These are phyloP conservation scores for Paracanthobrama guichenoti DNA, from an alignment of 2,113 vertebrate species.

Conservation along the genomic window DNA sequence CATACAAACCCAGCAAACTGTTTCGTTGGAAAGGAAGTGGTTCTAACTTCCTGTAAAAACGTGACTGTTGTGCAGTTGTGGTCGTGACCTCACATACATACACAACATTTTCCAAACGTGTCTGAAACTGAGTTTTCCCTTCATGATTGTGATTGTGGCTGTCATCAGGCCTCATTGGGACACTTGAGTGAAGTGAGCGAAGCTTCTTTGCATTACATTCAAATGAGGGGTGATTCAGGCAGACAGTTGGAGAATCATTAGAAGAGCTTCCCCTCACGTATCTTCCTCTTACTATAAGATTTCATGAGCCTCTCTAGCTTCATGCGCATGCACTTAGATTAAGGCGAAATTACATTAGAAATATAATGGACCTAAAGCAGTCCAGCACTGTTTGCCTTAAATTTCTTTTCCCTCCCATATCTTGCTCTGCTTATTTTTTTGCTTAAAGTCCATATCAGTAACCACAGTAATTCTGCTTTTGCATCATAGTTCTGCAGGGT, in stretches of 20 bases:
- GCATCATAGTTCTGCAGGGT: not conserved
- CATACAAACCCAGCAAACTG: constrained; percentile 18
- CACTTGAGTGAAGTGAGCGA: not conserved
- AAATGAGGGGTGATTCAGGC: constrained; percentile 1
- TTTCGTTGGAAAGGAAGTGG: constrained; percentile 52
- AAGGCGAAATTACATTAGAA: not conserved
- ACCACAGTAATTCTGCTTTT: not conserved
- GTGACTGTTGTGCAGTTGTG: constrained; percentile 26
- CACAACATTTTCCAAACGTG: not conserved
- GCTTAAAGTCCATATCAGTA: not conserved
- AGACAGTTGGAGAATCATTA: not conserved
- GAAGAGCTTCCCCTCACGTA: not conserved
- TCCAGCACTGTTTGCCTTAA: not conserved
- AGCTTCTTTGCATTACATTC: constrained; percentile 18
- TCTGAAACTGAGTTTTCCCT: not conserved
- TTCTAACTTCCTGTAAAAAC: constrained; percentile 53
- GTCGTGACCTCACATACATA: constrained; percentile 13
- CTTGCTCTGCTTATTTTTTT: constrained; percentile 3
- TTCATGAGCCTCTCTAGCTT: constrained; percentile 3
- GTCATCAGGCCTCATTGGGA: not conserved
- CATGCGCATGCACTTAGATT: constrained; percentile 19
- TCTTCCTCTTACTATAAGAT: constrained; percentile 3
- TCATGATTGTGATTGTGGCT: not conserved
- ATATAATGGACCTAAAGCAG: not conserved
- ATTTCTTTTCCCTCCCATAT: not conserved